A percentile compares a stretch with the other conserved stretches of the same genome.
phyloP scores from a whole-genome alignment of 2,888 invertebrate species.

The Caenorhabditis sp. region DNA sequence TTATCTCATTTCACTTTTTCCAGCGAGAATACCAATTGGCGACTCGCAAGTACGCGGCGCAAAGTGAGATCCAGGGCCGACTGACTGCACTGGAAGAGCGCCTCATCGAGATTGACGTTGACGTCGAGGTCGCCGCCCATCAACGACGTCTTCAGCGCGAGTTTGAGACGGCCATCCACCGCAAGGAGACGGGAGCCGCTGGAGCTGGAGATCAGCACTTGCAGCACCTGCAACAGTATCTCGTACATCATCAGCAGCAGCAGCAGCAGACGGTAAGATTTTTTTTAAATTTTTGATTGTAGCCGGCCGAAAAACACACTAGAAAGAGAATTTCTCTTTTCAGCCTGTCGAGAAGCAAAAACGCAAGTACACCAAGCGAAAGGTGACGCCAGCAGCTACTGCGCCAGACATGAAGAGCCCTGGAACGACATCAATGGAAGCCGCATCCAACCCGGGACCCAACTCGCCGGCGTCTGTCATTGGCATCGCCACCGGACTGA shows the following conservation, averaged over 20 bases:
- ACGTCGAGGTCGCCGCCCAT: constrained; percentile 38
- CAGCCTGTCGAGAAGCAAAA: constrained; percentile 42
- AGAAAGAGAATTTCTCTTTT: neutral
- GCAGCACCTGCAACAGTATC: constrained; percentile 3
- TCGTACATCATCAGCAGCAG: constrained; percentile 1
- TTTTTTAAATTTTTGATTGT: too few relatives aligned
- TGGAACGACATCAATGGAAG: constrained; percentile 47
- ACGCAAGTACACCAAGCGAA: constrained; percentile 59
- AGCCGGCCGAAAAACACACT: too few relatives aligned
- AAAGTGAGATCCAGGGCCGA: constrained; percentile 8
- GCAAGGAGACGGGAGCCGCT: neutral
- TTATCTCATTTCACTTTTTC: neutral
- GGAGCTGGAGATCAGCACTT: neutral
- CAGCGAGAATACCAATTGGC: neutral
- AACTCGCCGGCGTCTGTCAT: too few relatives aligned
- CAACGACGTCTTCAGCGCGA: constrained; percentile 49
- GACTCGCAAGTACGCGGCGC: neutral
- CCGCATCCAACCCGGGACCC: too few relatives aligned
- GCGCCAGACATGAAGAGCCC: constrained; percentile 65
- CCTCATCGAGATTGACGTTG: constrained; percentile 47
- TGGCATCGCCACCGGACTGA: neutral
- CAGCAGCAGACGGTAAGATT: neutral
- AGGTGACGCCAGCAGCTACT: too few relatives aligned
- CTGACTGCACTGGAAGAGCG: constrained; percentile 29
- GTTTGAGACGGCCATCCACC: constrained; percentile 32